Base-by-base conservation (phyloP, 1,140 invertebrate species). In the Sipha flava region DNA sequence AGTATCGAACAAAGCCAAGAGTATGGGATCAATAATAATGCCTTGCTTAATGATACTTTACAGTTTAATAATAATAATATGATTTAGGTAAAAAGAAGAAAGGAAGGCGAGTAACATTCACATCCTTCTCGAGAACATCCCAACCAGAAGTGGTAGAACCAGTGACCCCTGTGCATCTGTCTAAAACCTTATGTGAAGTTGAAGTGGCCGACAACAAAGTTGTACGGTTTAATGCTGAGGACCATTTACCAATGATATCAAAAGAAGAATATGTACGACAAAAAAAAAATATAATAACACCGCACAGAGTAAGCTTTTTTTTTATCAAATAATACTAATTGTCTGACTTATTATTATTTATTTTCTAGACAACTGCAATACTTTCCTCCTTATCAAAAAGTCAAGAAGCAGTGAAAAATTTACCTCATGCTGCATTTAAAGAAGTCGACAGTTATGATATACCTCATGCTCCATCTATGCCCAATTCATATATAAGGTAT, bases 361-460 rank as follows among this genome's bases (percentile, higher is more conserved):
- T 16, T 68, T 79, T 79, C 10, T 59, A 64, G 64, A 81, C 62
- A 57, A 14, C 31, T 64, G 45, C 80, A 68, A 52, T 62, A 40
- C 40, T 47, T 45, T 54, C 43, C 75, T 75, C 75, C 40, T 66
- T 83, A 64, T 52, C 80, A 45, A 82, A 82, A 81, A 82, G 80
- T 57, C 66, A 82, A 73, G 80, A 82, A 81, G 82, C 75, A 81
- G 75, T 82, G 73, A 80, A 83, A 3, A 88, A 90, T 83, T 86
- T 97, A 81, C 96, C 96, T 21, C 92, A 95, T 85, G 94, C 96
- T 10, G 89, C 89, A 81, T 95, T 92, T 83, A 92, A 91, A 84
- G 90, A 94, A 83, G 85, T 95, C 37, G 89, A 91, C 45, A 90
- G 92, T 84, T 95, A 94, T 85, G 88, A 90, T 82, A 90, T 94